Percentiles rank a stretch among this genome's conserved stretches.
Evolutionary conservation across 2,888 invertebrate genomes (phyloP).

Genomic region (Calephelis perditalis): DNA sequence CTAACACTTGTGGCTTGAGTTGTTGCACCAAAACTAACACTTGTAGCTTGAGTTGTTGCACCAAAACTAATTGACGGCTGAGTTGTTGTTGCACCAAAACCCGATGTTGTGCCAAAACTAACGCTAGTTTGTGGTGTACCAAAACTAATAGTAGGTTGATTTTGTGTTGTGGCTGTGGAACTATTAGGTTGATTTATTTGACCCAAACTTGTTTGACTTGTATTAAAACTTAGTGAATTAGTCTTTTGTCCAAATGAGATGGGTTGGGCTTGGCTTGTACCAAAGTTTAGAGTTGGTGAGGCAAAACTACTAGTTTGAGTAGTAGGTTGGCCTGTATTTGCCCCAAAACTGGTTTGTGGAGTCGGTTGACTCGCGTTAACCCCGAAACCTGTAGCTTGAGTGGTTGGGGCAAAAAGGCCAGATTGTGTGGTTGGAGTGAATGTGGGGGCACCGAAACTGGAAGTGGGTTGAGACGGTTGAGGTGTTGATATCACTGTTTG

Average conservation of each 20-base stretch:
- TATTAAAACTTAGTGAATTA: slow-evolving; percentile 12
- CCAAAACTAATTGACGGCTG: slow-evolving; percentile 16
- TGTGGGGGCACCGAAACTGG: slow-evolving; percentile 18
- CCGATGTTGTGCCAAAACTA: neutral
- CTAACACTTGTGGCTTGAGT: slow-evolving; percentile 16
- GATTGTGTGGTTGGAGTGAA: slow-evolving; percentile 8
- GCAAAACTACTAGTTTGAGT: slow-evolving; percentile 15
- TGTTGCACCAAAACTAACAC: slow-evolving; percentile 18
- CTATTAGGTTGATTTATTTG: neutral
- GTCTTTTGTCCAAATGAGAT: neutral
- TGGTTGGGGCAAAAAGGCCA: slow-evolving; percentile 16
- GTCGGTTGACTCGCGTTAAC: slow-evolving; percentile 15
- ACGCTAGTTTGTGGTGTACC: slow-evolving; percentile 16
- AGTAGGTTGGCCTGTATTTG: slow-evolving; percentile 8
- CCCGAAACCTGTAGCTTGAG: slow-evolving; percentile 14
- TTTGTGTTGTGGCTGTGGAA: slow-evolving; percentile 16
- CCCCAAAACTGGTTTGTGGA: neutral
- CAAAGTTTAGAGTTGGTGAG: slow-evolving; percentile 6
- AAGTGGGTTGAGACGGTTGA: slow-evolving; percentile 16
- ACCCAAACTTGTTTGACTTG: slow-evolving; percentile 18
- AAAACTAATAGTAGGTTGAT: slow-evolving; percentile 18
- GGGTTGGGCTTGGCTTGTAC: slow-evolving; percentile 3
- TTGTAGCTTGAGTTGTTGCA: slow-evolving; percentile 16
- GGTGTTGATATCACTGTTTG: slow-evolving; percentile 20
- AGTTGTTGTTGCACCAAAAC: slow-evolving; percentile 18